Percentiles rank a stretch among this genome's conserved stretches.
Evolutionary conservation across 2,113 vertebrate species (phyloP).

Genomic region (Anhinga rufa): DNA sequence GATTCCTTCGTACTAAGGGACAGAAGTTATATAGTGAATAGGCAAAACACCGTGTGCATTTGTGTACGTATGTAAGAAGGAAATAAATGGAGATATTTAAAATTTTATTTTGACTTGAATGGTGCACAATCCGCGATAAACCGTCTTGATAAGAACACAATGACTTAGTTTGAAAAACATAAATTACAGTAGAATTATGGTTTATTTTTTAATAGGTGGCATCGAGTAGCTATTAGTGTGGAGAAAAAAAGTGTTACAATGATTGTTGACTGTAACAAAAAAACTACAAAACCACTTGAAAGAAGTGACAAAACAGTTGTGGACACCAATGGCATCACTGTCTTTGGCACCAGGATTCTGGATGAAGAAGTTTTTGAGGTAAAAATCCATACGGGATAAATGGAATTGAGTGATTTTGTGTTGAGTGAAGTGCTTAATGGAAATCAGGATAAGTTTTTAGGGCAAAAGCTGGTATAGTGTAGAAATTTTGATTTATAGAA

Average conservation of each 20-base stretch:
- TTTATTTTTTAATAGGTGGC: slow-evolving; percentile 81
- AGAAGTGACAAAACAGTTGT: slow-evolving; percentile 85
- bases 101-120: background rate
- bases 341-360: slow-evolving; percentile 91
- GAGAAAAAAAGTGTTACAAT: slow-evolving; percentile 96
- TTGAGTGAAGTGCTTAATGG: background rate
- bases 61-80: background rate
- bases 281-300: slow-evolving; percentile 83
- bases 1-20: background rate
- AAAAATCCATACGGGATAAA: background rate
- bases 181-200: background rate
- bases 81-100: background rate
- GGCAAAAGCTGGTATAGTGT: background rate
- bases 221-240: slow-evolving; percentile 94
- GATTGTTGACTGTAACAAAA: slow-evolving; percentile 95
- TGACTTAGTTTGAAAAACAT: background rate
- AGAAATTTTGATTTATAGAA: background rate
- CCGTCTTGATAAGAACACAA: background rate
- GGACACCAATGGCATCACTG: slow-evolving; percentile 86
- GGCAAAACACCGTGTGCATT: background rate
- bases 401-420: background rate
- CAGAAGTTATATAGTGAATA: background rate
- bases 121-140: background rate
- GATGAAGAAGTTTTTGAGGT: slow-evolving; percentile 97
- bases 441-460: background rate